Evolutionary conservation across 2,113 vertebrate species (phyloP).

Genomic region (Onychostoma macrolepis): DNA sequence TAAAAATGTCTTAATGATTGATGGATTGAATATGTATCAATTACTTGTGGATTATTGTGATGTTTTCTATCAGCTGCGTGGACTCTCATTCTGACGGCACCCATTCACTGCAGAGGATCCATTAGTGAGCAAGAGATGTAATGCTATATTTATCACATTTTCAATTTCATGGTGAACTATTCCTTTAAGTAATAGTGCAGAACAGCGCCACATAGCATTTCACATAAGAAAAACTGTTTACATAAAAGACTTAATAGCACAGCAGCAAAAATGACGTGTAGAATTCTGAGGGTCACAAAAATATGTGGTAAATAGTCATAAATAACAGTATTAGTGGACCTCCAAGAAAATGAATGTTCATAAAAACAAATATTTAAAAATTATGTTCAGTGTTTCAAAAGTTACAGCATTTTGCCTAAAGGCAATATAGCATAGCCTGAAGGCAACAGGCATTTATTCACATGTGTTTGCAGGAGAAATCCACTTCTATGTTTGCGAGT

Average conservation of each 20-base stretch:
- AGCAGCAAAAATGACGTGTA: background rate
- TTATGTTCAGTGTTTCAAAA: background rate
- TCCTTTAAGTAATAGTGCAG: background rate
- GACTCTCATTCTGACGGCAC: background rate
- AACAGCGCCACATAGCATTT: background rate
- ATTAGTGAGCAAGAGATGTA: too few species aligned
- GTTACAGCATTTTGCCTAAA: background rate
- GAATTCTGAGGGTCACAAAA: background rate
- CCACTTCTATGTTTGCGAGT: background rate
- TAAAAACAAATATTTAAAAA: too few species aligned
- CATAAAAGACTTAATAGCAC: background rate
- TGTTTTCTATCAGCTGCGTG: background rate
- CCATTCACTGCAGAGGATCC: background rate
- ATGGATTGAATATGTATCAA: too few species aligned
- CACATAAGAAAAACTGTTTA: background rate
- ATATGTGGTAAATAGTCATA: background rate
- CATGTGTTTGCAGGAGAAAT: background rate
- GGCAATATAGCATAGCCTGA: background rate
- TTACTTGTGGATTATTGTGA: background rate
- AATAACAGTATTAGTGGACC: background rate
- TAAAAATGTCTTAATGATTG: too few species aligned
- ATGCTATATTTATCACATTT: background rate
- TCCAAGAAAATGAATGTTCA: background rate
- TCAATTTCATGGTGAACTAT: too few species aligned
- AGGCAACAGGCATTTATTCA: background rate